A percentile compares a stretch with the other conserved stretches of the same genome.
Conservation (phyloP, 2,888 invertebrate genomes). For the Phortica okadai region DNA sequence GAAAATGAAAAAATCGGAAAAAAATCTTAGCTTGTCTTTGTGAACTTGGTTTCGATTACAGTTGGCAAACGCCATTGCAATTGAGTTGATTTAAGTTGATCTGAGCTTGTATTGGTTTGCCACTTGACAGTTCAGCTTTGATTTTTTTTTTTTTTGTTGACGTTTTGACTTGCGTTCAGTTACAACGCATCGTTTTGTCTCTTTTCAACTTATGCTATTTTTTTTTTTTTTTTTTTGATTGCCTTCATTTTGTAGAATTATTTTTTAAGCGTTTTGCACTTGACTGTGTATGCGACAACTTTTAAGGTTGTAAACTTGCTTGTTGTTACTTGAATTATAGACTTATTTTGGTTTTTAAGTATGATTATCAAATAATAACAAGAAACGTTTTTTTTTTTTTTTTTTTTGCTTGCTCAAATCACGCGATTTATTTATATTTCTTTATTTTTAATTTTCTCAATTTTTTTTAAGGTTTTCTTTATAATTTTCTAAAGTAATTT, state of each 20-base stretch:
- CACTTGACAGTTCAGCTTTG: constrained; percentile 19
- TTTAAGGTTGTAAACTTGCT: background rate
- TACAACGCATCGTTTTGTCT: background rate
- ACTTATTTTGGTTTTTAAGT: too few species aligned
- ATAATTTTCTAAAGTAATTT: too few species aligned
- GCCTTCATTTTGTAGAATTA: constrained; percentile 58
- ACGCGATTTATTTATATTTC: too few species aligned
- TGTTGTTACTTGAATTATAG: background rate
- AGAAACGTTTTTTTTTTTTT: too few species aligned
- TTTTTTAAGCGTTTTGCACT: constrained; percentile 60
- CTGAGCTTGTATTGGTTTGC: constrained; percentile 31
- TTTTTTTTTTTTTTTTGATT: constrained; percentile 51
- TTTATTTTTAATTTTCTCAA: too few species aligned
- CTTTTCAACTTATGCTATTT: background rate
- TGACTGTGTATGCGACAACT: constrained; percentile 44
- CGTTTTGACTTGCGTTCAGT: background rate
- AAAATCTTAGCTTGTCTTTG: constrained; percentile 21
- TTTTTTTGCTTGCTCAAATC: too few species aligned
- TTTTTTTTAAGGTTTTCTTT: too few species aligned
- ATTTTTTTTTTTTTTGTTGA: constrained; percentile 1
- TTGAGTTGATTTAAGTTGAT: background rate
- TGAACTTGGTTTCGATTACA: constrained; percentile 60
- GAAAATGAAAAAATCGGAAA: background rate
- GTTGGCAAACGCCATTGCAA: constrained; percentile 14
- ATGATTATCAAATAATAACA: too few species aligned